Evolutionary conservation across 2,888 invertebrate species (phyloP), one percentile per base, ranked within the genome.

Genomic region (Caenorhabditis sp.): DNA sequence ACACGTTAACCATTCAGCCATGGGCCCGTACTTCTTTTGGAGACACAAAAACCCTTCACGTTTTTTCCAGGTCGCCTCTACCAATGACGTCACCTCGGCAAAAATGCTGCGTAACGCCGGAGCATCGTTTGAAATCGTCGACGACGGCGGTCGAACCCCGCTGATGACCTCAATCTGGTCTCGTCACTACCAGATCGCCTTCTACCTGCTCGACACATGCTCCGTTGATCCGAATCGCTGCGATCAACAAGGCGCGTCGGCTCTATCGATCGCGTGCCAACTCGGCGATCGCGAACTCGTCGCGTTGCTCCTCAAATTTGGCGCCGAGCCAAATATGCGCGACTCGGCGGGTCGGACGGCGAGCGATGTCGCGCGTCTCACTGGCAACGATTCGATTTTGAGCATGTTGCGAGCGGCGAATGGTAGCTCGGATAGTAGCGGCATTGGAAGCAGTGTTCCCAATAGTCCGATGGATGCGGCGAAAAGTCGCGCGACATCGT

Each of bases 151-250:
- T 20, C 65, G 82, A 25, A 82, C 75, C 49, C 78, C 80, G 8
- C 50, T 82, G 63, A 75, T 78, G 75, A 80, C 79, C 8, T 77
- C 78, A 7, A 76, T 80, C 7, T 82, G 82, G 82, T 70, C 79
- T 21, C 68, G 73, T 58, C 67, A 76, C 54, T 58, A 64, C 27
- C 27, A 61, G 1, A 68, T 80, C n/a, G 76, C 77, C 0, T 56
- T 67, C 17, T 80, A 58, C 49, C 67, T 82, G 7, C 63, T 80
- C 58, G 78, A 79, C 52, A 59, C 54, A 10, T 72, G 76, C 23
- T 64, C 61, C 23, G 77, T 82, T 21, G 75, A 79, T 61, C 76
- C 78, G 26, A 79, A 82, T 72, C 63, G 66, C n/a, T 58, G 65
- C 12, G 82, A 82, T 67, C 56, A 71, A 36, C 77, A 82, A 77